Conservation (phyloP, 2,888 invertebrate species). For the Acrobasis repandana region DNA sequence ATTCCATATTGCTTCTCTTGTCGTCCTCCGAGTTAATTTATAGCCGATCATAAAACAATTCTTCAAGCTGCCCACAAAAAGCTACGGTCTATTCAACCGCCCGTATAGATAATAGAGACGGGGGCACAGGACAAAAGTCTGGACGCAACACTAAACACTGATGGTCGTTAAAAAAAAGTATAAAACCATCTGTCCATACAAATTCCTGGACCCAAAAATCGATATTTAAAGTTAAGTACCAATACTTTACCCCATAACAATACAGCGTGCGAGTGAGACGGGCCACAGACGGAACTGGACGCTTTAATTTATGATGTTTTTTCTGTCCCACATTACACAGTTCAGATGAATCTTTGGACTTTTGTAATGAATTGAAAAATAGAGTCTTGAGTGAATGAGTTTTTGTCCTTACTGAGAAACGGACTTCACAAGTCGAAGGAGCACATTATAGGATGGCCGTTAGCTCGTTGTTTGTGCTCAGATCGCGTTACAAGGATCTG, state of each 20-base stretch:
- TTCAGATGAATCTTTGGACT: constrained; percentile 77
- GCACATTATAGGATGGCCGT: constrained; percentile 57
- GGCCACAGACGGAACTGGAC: constrained; percentile 60
- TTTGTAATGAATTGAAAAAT: constrained; percentile 80
- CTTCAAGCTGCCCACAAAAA: constrained; percentile 77
- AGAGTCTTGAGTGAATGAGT: constrained; percentile 65
- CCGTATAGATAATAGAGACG: constrained; percentile 73
- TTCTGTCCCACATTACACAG: constrained; percentile 68
- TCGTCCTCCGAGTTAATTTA: constrained; percentile 62
- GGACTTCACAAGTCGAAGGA: constrained; percentile 79
- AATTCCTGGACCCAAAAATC: constrained; percentile 71
- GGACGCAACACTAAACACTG: constrained; percentile 68
- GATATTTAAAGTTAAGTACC: constrained; percentile 76
- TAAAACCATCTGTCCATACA: constrained; percentile 74
- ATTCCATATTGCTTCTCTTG: constrained; percentile 41
- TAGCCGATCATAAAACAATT: constrained; percentile 77
- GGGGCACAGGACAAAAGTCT: constrained; percentile 74
- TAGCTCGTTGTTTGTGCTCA: constrained; percentile 63
- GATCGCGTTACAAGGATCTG: constrained; percentile 67
- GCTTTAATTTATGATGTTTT: constrained; percentile 79
- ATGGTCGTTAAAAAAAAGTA: constrained; percentile 59
- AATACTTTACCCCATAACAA: constrained; percentile 69
- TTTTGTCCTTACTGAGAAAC: constrained; percentile 74
- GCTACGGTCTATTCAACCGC: constrained; percentile 64
- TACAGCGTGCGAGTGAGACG: constrained; percentile 62